These are phyloP conservation scores for Diachasma alloeum DNA, from an alignment of 1,140 invertebrate species.

Conservation along the genomic window DNA sequence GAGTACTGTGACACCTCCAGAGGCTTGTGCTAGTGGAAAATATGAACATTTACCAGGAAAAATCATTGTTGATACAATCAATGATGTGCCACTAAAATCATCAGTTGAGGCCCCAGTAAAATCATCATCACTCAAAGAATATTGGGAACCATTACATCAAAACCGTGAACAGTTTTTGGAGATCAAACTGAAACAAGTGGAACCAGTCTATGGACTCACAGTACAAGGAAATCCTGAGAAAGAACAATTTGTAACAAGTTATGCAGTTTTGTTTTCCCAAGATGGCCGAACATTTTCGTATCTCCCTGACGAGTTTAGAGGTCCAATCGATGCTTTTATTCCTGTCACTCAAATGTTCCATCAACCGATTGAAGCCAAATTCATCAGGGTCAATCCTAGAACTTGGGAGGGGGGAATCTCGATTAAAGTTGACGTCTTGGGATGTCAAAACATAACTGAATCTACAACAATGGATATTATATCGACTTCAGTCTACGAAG, in stretches of 20 bases:
- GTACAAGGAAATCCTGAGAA: conserved; percentile 72
- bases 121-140: conserved; percentile 49
- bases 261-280: conserved; percentile 74
- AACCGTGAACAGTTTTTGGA: conserved; percentile 66
- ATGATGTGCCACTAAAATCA: conserved; percentile 59
- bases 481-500: neutral
- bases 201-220: conserved; percentile 77
- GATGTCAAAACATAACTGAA: conserved; percentile 66
- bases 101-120: conserved; percentile 65
- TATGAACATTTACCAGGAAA: conserved; percentile 52
- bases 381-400: conserved; percentile 74
- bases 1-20: conserved; percentile 64
- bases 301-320: conserved; percentile 74
- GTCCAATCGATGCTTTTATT: conserved; percentile 71
- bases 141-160: conserved; percentile 71
- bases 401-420: conserved; percentile 81
- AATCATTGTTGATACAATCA: conserved; percentile 70
- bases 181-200: conserved; percentile 70
- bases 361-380: conserved; percentile 75
- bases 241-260: conserved; percentile 80
- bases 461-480: neutral
- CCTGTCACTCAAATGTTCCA: conserved; percentile 73
- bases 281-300: conserved; percentile 70
- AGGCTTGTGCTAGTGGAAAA: conserved; percentile 60
- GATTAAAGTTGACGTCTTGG: conserved; percentile 77